Percentiles rank a stretch among this genome's conserved stretches.
These are phyloP conservation scores for Hemiscyllium ocellatum DNA, from an alignment of 2,113 vertebrate species.

Conservation along the genomic window DNA sequence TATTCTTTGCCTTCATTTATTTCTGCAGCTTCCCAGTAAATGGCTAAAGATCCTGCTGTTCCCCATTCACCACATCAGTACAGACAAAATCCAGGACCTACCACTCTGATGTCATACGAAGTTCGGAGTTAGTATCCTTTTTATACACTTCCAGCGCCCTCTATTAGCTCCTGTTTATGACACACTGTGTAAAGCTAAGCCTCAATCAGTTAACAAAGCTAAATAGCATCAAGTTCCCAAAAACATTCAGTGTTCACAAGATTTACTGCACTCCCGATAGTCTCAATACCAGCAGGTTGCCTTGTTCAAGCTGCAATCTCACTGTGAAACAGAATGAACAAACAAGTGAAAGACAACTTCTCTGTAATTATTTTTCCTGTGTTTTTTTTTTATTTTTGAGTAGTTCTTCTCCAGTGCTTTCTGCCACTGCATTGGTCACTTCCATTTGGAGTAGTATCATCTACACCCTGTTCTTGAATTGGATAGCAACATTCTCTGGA, in stretches of 20 bases:
- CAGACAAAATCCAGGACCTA: background rate
- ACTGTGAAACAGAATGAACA: background rate
- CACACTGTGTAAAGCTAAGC: background rate
- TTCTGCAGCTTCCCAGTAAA: background rate
- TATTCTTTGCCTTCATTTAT: background rate
- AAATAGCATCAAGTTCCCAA: no score
- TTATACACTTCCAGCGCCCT: background rate
- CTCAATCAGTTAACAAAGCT: no score
- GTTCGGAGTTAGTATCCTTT: background rate
- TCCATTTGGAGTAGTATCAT: background rate
- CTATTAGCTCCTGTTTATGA: background rate
- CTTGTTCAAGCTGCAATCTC: background rate
- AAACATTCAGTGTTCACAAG: no score
- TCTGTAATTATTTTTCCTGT: background rate
- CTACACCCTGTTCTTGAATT: background rate
- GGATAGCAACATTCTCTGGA: background rate
- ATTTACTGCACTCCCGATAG: no score
- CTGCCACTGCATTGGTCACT: background rate
- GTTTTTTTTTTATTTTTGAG: background rate
- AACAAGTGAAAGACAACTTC: background rate
- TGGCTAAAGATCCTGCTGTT: background rate
- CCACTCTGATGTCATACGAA: background rate
- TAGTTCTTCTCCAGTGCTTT: background rate
- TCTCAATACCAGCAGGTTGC: no score
- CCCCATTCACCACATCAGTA: background rate